phyloP scores from a whole-genome alignment of 2,113 vertebrate species.

The Pluvialis apricaria region DNA sequence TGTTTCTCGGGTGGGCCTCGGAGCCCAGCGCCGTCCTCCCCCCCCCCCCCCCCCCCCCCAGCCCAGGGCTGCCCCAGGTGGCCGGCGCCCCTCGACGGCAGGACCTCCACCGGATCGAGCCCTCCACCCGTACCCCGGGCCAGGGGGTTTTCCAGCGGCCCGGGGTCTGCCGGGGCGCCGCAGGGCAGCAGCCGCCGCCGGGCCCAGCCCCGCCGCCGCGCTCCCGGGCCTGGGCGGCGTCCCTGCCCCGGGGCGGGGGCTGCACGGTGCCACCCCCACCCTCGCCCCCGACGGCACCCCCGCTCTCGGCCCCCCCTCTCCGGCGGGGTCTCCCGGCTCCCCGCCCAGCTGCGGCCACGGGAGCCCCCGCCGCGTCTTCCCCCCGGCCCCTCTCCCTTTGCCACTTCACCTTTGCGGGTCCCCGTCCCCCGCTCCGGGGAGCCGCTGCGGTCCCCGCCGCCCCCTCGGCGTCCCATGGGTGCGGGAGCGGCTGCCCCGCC shows the following conservation, averaged over 20 bases:
- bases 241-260: neutral
- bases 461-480: neutral
- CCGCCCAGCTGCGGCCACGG: neutral
- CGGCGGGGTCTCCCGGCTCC: neutral
- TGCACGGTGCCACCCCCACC: neutral
- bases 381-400: neutral
- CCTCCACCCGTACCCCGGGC: no score
- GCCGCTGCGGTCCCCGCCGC: neutral
- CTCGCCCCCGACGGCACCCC: no score
- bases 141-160: neutral
- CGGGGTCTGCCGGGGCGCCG: neutral
- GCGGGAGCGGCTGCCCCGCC: neutral
- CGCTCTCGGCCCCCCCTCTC: no score
- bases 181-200: neutral
- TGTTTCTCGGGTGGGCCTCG: no score
- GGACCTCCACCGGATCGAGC: no score
- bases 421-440: neutral
- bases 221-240: neutral
- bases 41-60: neutral
- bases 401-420: neutral
- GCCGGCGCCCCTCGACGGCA: neutral
- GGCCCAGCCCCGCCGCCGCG: accelerated
- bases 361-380: neutral
- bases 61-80: no score
- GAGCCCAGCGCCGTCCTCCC: no score